phyloP scores from a whole-genome alignment of 1,140 invertebrate genomes.

The Drosophila mojavensis region DNA sequence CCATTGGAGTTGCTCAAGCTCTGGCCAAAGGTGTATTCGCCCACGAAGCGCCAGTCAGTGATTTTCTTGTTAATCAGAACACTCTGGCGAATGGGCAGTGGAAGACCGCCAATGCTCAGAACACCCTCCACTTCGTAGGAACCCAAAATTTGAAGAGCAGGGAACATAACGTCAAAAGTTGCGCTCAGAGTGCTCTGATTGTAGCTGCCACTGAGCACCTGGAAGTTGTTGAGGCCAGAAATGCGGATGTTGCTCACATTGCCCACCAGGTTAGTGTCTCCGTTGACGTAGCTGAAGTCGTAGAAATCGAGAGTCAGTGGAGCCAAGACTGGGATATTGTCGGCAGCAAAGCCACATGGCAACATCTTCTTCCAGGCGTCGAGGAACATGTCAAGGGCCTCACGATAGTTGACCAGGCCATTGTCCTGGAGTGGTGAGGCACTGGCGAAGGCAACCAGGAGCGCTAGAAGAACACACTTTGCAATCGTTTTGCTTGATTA shows the following conservation, averaged over 20 bases:
- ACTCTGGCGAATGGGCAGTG: no score
- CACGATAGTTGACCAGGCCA: no score
- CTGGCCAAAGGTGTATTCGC: no score
- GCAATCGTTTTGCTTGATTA: background rate
- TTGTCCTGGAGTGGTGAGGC: no score
- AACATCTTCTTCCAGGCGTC: no score
- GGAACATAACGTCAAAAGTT: conserved; percentile 54
- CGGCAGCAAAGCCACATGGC: no score
- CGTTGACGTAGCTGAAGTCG: conserved; percentile 26
- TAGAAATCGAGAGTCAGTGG: conserved; percentile 38
- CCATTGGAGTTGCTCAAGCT: no score
- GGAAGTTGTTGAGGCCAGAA: conserved; percentile 53
- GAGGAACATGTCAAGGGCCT: no score
- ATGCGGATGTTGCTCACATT: conserved; percentile 62
- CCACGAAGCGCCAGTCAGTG: no score
- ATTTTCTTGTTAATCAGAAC: no score
- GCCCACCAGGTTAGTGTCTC: conserved; percentile 37
- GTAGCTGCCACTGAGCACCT: conserved; percentile 46
- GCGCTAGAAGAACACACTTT: background rate
- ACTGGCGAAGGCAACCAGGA: background rate
- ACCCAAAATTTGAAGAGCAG: conserved; percentile 56
- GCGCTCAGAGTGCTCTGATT: conserved; percentile 39
- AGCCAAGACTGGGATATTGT: conserved; percentile 24
- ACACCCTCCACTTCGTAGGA: no score
- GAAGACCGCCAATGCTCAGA: no score